Evolutionary conservation across 2,797 vertebrate species (phyloP), one percentile per base, ranked within the genome.

Genomic region (Stomatorhinus walkeri): DNA sequence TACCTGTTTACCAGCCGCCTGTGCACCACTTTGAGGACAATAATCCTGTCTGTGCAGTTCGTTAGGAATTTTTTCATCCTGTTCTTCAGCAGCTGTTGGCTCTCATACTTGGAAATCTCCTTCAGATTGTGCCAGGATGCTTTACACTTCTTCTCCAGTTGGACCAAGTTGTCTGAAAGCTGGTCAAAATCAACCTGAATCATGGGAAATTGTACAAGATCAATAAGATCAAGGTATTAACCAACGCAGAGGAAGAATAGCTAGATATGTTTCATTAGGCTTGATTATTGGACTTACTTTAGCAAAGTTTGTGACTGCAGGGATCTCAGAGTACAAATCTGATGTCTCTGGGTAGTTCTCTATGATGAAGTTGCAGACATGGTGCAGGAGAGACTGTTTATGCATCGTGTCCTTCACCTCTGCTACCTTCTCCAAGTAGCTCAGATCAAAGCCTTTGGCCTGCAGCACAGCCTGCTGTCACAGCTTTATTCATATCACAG

Each of bases 361-460:
- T 87, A 96, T 94, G 91, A 99, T 96, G 91, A 96, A 94, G 91
- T 94, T 96, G 93, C 97, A 98, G 92, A 97, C 96, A 89, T 99
- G 98, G 91, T 99, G 95, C 28, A 99, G 96, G 89, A 99, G 95
- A 48, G 98, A 96, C 94, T 99, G 98, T 61, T 98, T 95, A 87
- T 97, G 98, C 19, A 99, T 97, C 0, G 98, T 99, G 94, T 99
- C 98, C 93, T 99, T 99, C 92, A 99, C 98, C 94, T 99, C 98
- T 0, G 97, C 97, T 89, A 99, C 97, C 93, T 98, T 99, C 95
- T 98, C 97, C 95, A 99, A 94, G 95, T 99, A 99, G 91, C 94
- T 93, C 89, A 99, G 96, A 90, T 99, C 98, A 91, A 99, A 99
- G 88, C 97, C 98, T 88, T 96, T 97, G 76, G 96, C 98, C 98